phyloP scores from a whole-genome alignment of 92 coral and sea anemone species.

The Palythoa heliodiscus region DNA sequence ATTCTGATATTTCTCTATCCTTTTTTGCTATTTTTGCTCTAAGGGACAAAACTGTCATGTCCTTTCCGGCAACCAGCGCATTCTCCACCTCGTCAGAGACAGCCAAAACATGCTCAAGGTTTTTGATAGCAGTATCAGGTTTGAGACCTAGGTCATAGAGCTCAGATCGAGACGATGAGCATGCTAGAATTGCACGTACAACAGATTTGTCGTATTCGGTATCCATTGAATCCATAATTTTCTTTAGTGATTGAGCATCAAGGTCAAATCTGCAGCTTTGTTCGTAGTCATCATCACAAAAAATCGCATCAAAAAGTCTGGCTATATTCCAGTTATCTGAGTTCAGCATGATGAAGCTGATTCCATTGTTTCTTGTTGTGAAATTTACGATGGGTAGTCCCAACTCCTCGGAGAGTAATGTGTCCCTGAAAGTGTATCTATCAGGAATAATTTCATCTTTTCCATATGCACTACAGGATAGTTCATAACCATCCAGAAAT shows the following conservation, averaged over 20 bases:
- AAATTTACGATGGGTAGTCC: slow-evolving; percentile 34
- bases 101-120: slow-evolving; percentile 36
- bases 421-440: slow-evolving; percentile 35
- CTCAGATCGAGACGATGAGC: slow-evolving; percentile 49
- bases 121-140: slow-evolving; percentile 53
- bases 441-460: slow-evolving; percentile 40
- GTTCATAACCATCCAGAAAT: slow-evolving; percentile 50
- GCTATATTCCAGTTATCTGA: slow-evolving; percentile 45
- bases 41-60: slow-evolving; percentile 44
- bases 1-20: slow-evolving; percentile 37
- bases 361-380: slow-evolving; percentile 10
- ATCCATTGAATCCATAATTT: slow-evolving; percentile 55
- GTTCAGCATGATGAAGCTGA: slow-evolving; percentile 40
- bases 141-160: slow-evolving; percentile 51
- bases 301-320: slow-evolving; percentile 24
- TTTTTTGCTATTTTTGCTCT: slow-evolving; percentile 46
- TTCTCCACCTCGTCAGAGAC: slow-evolving; percentile 53
- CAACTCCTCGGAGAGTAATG: slow-evolving; percentile 22
- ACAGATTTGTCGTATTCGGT: slow-evolving; percentile 58
- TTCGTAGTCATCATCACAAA: slow-evolving; percentile 38
- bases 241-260: slow-evolving; percentile 49
- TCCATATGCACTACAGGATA: slow-evolving; percentile 46
- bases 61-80: slow-evolving; percentile 48
- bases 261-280: slow-evolving; percentile 9
- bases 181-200: slow-evolving; percentile 31